Base-by-base conservation (phyloP, 2,797 vertebrate species). In the Pipistrellus kuhlii region DNA sequence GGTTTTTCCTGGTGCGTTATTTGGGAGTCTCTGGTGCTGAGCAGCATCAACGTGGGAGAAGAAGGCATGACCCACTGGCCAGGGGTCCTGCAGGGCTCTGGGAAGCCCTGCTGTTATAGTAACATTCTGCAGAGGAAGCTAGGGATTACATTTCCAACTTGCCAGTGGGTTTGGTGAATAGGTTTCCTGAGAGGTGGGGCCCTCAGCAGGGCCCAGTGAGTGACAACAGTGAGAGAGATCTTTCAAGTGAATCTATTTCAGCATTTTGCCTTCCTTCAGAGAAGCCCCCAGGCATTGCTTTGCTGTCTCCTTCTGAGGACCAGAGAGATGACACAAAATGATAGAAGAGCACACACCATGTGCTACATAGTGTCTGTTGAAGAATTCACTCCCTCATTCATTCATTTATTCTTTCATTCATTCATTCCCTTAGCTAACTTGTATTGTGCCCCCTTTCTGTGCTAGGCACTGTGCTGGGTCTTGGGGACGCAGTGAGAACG, bases 111-210 rank as follows among this genome's bases (percentile, higher is more conserved):
- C 71, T 96, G 82, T 89, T 90, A 96, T 94, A 96, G 96, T 97
- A 97, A 96, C 95, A 96, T 95, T 95, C 95, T 62, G 46, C 82
- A 87, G 96, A 97, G 96, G 97, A 98, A 97, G 94, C 90, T 46
- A 95, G 94, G 97, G 97, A 98, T 97, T 97, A 96, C 97, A 96
- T 93, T 97, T 98, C 97, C 97, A 96, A 97, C 97, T 98, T 98
- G 98, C 97, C 98, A 97, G 97, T 97, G 93, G 92, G 4, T 94
- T 97, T 92, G 93, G 96, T 96, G 97, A 97, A 97, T 93, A 96
- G 96, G 93, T 82, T 92, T 96, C 18, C 95, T 89, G 64, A 86
- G 95, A 97, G 97, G 73, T 82, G 96, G 98, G 96, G 77, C 2
- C 95, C 91, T 97, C 75, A 95, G 94, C 97, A 96, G 97, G 96